Evolutionary conservation across 2,113 vertebrate genomes (phyloP).

Genomic region (Myotis lucifugus): DNA sequence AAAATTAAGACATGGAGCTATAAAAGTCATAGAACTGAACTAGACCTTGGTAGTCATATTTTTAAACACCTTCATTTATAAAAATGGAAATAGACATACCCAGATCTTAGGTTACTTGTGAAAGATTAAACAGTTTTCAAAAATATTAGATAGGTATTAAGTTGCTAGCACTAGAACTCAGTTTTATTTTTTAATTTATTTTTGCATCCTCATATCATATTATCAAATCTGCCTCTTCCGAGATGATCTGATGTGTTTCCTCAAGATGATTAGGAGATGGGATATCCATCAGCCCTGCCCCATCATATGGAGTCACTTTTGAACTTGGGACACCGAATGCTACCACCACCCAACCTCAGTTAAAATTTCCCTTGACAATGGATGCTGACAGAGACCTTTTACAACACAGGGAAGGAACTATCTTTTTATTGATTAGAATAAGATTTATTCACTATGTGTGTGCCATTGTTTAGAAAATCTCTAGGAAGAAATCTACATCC

Average conservation of each 20-base stretch:
- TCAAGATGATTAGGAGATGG: neutral
- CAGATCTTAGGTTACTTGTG: neutral
- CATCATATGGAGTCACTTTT: neutral
- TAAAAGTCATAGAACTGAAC: constrained; percentile 3
- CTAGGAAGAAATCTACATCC: neutral
- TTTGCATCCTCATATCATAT: neutral
- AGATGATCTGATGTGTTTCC: neutral
- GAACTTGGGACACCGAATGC: neutral
- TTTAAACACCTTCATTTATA: constrained; percentile 17
- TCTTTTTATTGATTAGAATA: constrained; percentile 41
- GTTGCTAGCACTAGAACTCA: neutral
- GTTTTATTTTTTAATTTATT: neutral
- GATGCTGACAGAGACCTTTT: neutral
- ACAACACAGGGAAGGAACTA: neutral
- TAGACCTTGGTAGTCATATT: neutral
- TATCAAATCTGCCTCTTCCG: neutral
- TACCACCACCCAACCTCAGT: neutral
- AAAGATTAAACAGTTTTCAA: neutral
- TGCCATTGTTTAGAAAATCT: neutral
- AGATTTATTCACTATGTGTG: neutral
- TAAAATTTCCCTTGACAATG: neutral
- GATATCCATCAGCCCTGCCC: neutral
- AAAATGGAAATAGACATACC: neutral
- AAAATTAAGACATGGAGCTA: neutral
- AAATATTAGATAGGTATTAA: neutral